Base-by-base conservation (phyloP, 2,888 invertebrate species). In the Epirrhoe tristata region DNA sequence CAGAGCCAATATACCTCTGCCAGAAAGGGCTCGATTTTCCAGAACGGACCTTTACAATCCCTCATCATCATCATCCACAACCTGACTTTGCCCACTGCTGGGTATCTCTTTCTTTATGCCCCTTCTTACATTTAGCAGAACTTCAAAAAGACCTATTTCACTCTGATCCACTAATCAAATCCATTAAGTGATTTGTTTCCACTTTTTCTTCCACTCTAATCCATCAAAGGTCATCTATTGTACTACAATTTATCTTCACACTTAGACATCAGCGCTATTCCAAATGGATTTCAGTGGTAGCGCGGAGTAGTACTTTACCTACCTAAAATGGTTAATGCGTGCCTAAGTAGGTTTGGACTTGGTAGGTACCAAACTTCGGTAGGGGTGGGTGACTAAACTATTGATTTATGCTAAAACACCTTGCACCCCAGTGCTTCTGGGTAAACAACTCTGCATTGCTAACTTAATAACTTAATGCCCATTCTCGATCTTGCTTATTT, bases 341-440 rank as follows among this genome's bases (percentile, higher is more conserved):
- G 14, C 14, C 48, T 48, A 48, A 16, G 48, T 48, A 12, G 14
- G 48, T 36, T 8, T 6, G 48, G 48, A 43, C 39, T 43, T 48
- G 6, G 48, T 31, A 58, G 6, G 48, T 31, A 58, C 34, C 58
- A 46, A 56, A 60, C 39, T 53, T 50, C 51, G 32, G 43, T 24
- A 59, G 34, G 43, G 16, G n/a, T 39, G 61, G 68, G 73, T 72
- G 74, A 74, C 72, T 76, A 73, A 74, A 73, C 71, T 80, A 82
- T 82, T 70, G 81, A 81, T 82, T 82, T 79, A 81, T 81, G 77
- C 75, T 76, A 75, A 77, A 73, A 72, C 73, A 74, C 74, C 36
- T 50, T 79, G 79, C 77, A 77, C 74, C 72, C 72, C 7, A 48
- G 12, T 50, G 6, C 50, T 32, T 16, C 46, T 46, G n/a, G 56